Conservation (phyloP, 2,113 vertebrate species). For the Rattus rattus region DNA sequence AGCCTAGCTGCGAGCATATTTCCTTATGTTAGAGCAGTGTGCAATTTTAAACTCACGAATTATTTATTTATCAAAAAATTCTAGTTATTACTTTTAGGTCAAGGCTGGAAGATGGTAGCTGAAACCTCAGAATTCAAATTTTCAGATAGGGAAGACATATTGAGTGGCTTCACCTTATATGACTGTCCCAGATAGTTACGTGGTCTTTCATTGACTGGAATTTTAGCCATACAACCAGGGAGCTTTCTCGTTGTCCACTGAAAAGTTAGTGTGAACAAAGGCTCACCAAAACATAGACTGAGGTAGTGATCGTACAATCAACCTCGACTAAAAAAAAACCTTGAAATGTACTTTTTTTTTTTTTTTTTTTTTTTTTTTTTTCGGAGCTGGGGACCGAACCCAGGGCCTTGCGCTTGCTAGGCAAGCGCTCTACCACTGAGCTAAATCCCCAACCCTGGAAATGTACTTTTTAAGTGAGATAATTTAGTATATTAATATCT, state of each 20-base stretch:
- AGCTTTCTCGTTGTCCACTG: background rate
- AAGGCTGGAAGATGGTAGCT: background rate
- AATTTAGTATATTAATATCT: background rate
- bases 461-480: background rate
- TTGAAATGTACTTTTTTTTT: background rate
- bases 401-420: too few relatives aligned
- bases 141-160: background rate
- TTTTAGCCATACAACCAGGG: background rate
- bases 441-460: too few relatives aligned
- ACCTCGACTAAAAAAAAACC: background rate
- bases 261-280: background rate
- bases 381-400: too few relatives aligned
- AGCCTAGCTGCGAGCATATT: background rate
- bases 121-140: background rate
- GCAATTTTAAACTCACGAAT: background rate
- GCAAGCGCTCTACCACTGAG: too few relatives aligned
- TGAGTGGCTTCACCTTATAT: background rate
- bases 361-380: too few relatives aligned
- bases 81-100: background rate
- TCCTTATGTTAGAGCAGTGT: background rate
- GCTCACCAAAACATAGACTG: background rate
- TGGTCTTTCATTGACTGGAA: background rate
- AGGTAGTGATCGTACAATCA: background rate
- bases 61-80: background rate
- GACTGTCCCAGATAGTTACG: background rate